These are phyloP conservation scores for Danio kyathit DNA, from an alignment of 2,797 vertebrate genomes.

Conservation along the genomic window DNA sequence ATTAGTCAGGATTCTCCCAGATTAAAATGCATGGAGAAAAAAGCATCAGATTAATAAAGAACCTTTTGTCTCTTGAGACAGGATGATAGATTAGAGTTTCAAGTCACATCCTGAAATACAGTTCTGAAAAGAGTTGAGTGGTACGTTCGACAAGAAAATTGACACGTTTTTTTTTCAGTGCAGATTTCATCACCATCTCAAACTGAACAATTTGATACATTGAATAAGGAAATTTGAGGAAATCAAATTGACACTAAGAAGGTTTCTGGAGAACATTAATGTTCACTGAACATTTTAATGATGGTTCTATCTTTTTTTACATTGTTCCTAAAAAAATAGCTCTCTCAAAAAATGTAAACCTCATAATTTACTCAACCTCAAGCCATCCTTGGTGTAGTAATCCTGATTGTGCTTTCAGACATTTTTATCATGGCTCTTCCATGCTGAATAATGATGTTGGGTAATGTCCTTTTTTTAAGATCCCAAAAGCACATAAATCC, in stretches of 20 bases:
- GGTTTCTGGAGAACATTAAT: slow-evolving; percentile 38
- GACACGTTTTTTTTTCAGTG: slow-evolving; percentile 30
- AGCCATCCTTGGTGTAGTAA: too few relatives aligned
- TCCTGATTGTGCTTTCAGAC: too few relatives aligned
- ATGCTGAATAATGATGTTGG: too few relatives aligned
- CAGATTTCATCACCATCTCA: slow-evolving; percentile 43
- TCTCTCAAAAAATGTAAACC: too few relatives aligned
- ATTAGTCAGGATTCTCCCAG: not conserved
- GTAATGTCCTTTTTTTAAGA: too few relatives aligned
- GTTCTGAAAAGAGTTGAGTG: slow-evolving; percentile 30
- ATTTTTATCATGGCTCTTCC: too few relatives aligned
- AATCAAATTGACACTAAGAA: too few relatives aligned
- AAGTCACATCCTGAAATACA: slow-evolving; percentile 30
- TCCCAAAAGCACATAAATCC: too few relatives aligned
- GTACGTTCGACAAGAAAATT: slow-evolving; percentile 17
- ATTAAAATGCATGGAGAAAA: slow-evolving; percentile 5
- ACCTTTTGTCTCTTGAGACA: slow-evolving; percentile 31
- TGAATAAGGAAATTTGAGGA: not conserved
- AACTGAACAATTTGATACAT: not conserved
- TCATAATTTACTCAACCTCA: too few relatives aligned
- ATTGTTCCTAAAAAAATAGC: too few relatives aligned
- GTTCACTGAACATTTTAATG: slow-evolving; percentile 23
- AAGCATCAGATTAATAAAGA: slow-evolving; percentile 1
- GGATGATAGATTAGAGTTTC: slow-evolving; percentile 44
- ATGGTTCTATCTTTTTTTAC: not conserved